These are phyloP conservation scores for Pollenia griseotomentosa DNA, from an alignment of 2,888 invertebrate genomes.

Conservation along the genomic window DNA sequence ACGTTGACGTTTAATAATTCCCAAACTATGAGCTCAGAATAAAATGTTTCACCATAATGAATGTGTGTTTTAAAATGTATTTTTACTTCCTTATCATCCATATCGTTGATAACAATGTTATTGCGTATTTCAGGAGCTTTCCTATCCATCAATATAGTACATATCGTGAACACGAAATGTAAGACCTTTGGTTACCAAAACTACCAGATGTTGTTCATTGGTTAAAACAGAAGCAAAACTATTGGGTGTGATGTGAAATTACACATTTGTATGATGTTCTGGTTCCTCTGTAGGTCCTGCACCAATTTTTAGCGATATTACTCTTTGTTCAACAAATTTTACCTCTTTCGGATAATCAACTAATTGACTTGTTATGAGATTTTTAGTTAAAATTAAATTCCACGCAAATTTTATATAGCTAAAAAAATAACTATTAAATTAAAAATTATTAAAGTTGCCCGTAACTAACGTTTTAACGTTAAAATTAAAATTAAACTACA, in stretches of 20 bases:
- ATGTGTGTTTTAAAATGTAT: conserved; percentile 93
- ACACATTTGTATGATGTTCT: conserved; percentile 87
- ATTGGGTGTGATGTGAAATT: conserved; percentile 97
- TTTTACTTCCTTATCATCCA: conserved; percentile 94
- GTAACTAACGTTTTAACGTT: background rate
- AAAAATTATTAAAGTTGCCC: background rate
- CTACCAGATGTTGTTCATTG: conserved; percentile 86
- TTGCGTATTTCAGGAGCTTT: conserved; percentile 86
- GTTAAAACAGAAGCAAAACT: conserved; percentile 88
- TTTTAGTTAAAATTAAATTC: conserved; percentile 80
- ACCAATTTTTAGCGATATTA: conserved; percentile 81
- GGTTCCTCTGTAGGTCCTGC: conserved; percentile 83
- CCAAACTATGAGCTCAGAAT: conserved; percentile 96
- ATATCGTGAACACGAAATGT: conserved; percentile 85
- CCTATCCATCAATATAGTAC: conserved; percentile 81
- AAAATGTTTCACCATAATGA: conserved; percentile 91
- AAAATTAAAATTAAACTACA: no score
- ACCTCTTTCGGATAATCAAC: conserved; percentile 82
- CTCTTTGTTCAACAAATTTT: conserved; percentile 82
- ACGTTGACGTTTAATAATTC: conserved; percentile 92
- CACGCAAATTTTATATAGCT: conserved; percentile 85
- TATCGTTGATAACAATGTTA: conserved; percentile 88
- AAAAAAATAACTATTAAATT: background rate
- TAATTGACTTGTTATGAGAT: conserved; percentile 81
- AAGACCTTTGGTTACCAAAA: conserved; percentile 90